Percentiles rank a stretch among this genome's conserved stretches.
Conservation (phyloP, 2,113 vertebrate species). For the Aptenodytes patagonicus region DNA sequence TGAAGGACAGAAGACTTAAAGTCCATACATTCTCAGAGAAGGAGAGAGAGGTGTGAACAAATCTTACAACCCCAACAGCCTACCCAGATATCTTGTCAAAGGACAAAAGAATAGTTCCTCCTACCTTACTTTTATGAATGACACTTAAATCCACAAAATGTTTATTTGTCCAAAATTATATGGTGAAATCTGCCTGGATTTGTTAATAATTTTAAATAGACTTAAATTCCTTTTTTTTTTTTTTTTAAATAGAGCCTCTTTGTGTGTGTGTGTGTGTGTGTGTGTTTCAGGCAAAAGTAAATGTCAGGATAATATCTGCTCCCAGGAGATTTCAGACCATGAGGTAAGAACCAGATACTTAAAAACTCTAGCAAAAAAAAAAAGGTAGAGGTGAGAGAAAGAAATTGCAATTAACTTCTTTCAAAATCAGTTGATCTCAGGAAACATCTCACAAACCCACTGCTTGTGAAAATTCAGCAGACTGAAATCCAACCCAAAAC, state of each 20-base stretch:
- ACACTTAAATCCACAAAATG: neutral
- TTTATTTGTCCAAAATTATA: neutral
- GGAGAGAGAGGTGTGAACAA: neutral
- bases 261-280: neutral
- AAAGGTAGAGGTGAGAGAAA: neutral
- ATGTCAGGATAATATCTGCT: neutral
- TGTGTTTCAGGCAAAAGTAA: neutral
- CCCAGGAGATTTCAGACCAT: neutral
- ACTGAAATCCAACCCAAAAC: neutral
- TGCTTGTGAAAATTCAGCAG: neutral
- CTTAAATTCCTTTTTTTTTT: neutral
- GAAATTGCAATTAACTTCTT: neutral
- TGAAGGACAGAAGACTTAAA: neutral
- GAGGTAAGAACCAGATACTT: neutral
- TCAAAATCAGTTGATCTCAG: neutral
- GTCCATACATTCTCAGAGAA: neutral
- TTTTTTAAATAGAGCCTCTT: neutral
- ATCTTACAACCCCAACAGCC: neutral
- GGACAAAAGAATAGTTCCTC: neutral
- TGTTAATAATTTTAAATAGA: neutral
- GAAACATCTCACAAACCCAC: neutral
- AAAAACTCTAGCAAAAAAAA: neutral
- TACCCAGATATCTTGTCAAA: neutral
- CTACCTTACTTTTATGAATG: neutral
- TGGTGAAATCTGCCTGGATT: neutral